Evolutionary conservation across 2,888 invertebrate species (phyloP).

Genomic region (Ennomos fuscantarius): DNA sequence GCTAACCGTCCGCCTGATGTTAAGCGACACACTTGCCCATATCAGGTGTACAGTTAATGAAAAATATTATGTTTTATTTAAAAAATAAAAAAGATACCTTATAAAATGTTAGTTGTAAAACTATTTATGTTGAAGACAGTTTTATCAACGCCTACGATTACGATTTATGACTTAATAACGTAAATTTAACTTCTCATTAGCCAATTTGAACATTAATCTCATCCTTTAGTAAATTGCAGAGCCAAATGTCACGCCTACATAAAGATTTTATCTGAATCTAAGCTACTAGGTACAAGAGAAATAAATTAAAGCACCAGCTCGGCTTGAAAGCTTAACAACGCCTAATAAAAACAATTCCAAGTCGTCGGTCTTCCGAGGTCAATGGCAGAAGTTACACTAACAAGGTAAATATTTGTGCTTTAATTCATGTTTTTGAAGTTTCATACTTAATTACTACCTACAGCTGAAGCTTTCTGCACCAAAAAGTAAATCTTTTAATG

Average conservation of each 20-base stretch:
- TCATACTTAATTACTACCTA: too few species aligned
- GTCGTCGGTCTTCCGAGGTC: constrained; percentile 26
- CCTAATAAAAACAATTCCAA: constrained; percentile 23
- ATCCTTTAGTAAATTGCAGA: constrained; percentile 26
- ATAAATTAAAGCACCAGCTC: constrained; percentile 7
- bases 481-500: too few species aligned
- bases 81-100: neutral
- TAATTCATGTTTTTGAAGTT: neutral
- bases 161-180: constrained; percentile 17
- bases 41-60: too few species aligned
- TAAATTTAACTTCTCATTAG: constrained; percentile 23
- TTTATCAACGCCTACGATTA: constrained; percentile 20
- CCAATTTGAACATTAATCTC: constrained; percentile 20
- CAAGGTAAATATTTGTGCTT: neutral
- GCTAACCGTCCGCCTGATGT: too few species aligned
- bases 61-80: too few species aligned
- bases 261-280: constrained; percentile 31
- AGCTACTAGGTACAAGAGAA: constrained; percentile 11
- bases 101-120: constrained; percentile 5
- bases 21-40: too few species aligned
- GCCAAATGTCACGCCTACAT: constrained; percentile 35
- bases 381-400: constrained; percentile 23
- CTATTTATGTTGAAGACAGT: constrained; percentile 1
- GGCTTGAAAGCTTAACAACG: constrained; percentile 9
- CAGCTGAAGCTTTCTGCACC: too few species aligned